Base-by-base conservation (phyloP, 2,888 invertebrate species). In the Tholera decimalis region DNA sequence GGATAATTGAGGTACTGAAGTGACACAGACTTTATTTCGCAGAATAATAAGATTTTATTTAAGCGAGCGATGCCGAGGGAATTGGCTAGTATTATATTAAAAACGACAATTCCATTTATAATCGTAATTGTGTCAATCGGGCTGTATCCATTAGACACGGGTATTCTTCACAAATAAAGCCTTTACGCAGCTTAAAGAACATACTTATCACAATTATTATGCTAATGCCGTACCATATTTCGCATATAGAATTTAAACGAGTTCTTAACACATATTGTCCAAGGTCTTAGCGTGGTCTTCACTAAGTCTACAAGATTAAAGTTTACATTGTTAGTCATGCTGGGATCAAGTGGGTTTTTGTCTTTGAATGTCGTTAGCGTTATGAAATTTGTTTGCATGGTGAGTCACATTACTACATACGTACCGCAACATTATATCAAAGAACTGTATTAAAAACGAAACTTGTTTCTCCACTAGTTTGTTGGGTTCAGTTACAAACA, bases 271-370 rank as follows among this genome's bases (percentile, higher is more conserved):
- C n/a, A 37, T 20, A 24, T 39, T 51, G 15, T 44, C 41, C 53
- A 63, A 68, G 53, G 53, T 43, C 41, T 20, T 30, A 5, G 9
- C 22, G 4, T 20, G 35, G 47, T 62, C 51, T 68, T 35, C 8
- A 8, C 13, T 37, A 47, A 53, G 35, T 37, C 73, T 11, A 49
- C 47, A 46, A 43, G 20, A 37, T 43, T 47, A 30, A 72, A 37
- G 37, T 63, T 54, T 47, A 20, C 62, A 41, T 37, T 62, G n/a
- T 24, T 35, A 51, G 72, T 61, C 47, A 30, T 53, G 11, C 18
- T 39, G n/a, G 30, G 47, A 72, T 53, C 28, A 33, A 30, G 35
- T 53, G 35, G 51, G 30, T 53, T 63, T 41, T 62, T n/a, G 39
- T 35, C 2, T 30, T 8, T 26, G 3, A 41, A 26, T 13, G 30